These are phyloP conservation scores for Hedychridium roseum DNA, from an alignment of 2,888 invertebrate genomes.

Conservation along the genomic window DNA sequence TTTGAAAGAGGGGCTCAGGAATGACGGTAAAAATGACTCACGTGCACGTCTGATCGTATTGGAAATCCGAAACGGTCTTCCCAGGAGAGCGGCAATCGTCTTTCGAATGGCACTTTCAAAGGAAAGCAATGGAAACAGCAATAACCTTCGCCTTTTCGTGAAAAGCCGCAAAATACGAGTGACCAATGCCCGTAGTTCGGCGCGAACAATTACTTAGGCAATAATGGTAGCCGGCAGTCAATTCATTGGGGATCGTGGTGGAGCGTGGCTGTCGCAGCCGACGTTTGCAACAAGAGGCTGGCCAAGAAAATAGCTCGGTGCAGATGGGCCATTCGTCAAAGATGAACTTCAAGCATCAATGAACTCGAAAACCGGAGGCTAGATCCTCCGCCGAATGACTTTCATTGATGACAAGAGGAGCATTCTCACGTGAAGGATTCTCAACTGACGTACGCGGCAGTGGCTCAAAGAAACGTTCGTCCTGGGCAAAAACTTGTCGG, in stretches of 20 bases:
- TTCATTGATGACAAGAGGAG: constrained; percentile 40
- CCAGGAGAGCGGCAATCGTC: too few relatives aligned
- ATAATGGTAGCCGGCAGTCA: constrained; percentile 50
- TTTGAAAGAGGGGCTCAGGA: too few relatives aligned
- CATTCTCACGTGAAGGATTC: constrained; percentile 22
- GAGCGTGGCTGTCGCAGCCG: constrained; percentile 27
- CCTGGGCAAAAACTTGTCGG: too few relatives aligned
- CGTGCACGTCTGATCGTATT: too few relatives aligned
- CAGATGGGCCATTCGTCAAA: constrained; percentile 56
- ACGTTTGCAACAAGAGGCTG: too few relatives aligned
- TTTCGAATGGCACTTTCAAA: constrained; percentile 25
- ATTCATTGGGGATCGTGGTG: constrained; percentile 35
- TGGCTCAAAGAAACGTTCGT: too few relatives aligned
- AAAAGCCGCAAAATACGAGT: constrained; percentile 55
- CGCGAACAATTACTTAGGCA: constrained; percentile 60
- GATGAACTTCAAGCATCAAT: constrained; percentile 57
- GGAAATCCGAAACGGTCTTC: too few relatives aligned
- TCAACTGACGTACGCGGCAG: too few relatives aligned
- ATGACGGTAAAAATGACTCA: too few relatives aligned
- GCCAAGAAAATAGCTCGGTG: too few relatives aligned
- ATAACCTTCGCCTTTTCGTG: constrained; percentile 46
- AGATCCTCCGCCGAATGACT: constrained; percentile 47
- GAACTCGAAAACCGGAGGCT: constrained; percentile 56
- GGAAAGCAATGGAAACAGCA: constrained; percentile 56
- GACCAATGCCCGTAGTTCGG: constrained; percentile 45